Evolutionary conservation across 2,113 vertebrate genomes (phyloP), one percentile per base, ranked within the genome.

Genomic region (Leptosomus discolor): DNA sequence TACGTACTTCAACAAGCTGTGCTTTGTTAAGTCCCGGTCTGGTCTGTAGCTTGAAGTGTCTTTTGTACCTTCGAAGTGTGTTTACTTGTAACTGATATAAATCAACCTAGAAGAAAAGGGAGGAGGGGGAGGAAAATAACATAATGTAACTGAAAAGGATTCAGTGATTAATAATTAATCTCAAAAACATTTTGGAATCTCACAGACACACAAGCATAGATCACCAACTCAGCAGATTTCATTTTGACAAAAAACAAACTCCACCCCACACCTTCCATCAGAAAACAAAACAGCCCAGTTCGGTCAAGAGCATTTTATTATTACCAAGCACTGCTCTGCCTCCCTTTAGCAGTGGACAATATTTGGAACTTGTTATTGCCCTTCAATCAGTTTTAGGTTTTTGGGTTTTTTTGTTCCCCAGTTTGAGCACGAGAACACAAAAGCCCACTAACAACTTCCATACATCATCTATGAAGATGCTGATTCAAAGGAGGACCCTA

Each of bases 11-110:
- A 96, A 98, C 98, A 83, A 99, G 98, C 90, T 99, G 98, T 95
- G 98, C 98, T 98, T 99, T 99, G 97, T 99, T 99, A 94, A 99
- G 98, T 88, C 98, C 98, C 2, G 98, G 98, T 97, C 98, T 98
- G 90, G 98, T 98, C 97, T 98, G 98, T 90, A 99, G 97, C 95
- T 99, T 99, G 98, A 98, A 99, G 97, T 99, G 98, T 97, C 98
- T 98, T 98, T 99, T 99, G 97, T 99, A 99, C 92, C 98, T 98
- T 97, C 98, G 98, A 95, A 99, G 98, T 79, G 98, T 99, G 95
- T 99, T 99, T 97, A 99, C 98, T 97, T 99, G 98, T 97, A 99
- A 98, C 88, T 99, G 98, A 96, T 98, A 99, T 64, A 99, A 97
- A 97, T 99, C 98, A 92, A 99, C 98, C 98, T 99, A 92, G 85